Evolutionary conservation across 2,113 vertebrate genomes (phyloP).

Genomic region (Prietella phreatophila): DNA sequence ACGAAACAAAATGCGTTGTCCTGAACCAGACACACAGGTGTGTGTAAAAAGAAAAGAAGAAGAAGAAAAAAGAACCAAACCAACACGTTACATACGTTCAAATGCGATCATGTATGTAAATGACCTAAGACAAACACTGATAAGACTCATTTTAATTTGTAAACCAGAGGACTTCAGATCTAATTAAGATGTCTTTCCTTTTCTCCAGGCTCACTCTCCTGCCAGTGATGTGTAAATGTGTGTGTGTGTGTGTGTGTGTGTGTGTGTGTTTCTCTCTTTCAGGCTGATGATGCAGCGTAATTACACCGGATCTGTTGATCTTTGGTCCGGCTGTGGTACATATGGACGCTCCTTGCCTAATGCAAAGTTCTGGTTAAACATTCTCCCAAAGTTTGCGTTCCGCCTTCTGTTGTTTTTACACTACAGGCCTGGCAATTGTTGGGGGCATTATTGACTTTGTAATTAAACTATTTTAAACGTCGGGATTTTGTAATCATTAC

Average conservation of each 20-base stretch:
- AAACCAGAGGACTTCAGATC: not conserved
- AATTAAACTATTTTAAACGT: conserved; percentile 99
- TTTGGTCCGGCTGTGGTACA: conserved; percentile 71
- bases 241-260: conserved; percentile 15
- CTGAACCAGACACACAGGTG: not conserved
- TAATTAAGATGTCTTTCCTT: not conserved
- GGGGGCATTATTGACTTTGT: conserved; percentile 98
- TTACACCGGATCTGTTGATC: conserved; percentile 67
- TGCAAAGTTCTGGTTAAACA: conserved; percentile 99
- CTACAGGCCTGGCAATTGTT: conserved; percentile 85
- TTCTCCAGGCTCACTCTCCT: not conserved
- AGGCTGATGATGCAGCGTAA: conserved; percentile 32
- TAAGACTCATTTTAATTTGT: not conserved
- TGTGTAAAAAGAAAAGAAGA: not conserved
- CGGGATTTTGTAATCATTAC: conserved; percentile 96
- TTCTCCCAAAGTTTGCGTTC: conserved; percentile 92
- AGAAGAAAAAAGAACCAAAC: not conserved
- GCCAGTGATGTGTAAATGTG: conserved; percentile 56
- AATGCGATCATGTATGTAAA: not conserved
- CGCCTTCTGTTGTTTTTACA: conserved; percentile 99
- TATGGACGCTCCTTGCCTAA: conserved; percentile 75
- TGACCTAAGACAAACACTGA: not conserved
- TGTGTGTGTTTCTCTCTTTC: conserved; percentile 13
- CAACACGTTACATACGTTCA: not conserved
- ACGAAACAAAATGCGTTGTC: not conserved